Conservation (phyloP, 2,888 invertebrate species). For the Eristalinus aeneus region DNA sequence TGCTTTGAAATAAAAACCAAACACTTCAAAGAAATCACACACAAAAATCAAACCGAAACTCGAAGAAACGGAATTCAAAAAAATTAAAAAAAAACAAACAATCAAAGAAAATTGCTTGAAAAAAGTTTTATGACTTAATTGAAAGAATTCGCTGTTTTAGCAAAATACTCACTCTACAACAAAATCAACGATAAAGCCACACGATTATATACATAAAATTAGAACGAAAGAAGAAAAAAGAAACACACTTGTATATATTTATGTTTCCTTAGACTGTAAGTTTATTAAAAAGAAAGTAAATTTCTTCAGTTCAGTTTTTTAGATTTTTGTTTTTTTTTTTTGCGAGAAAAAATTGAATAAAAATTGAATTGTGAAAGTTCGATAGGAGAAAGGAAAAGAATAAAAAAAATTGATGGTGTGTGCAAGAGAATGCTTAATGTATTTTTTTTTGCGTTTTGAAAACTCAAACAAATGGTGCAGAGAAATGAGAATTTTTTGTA, state of each 20-base stretch:
- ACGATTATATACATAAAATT: slow-evolving; percentile 72
- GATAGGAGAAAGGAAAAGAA: neutral
- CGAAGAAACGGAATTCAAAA: slow-evolving; percentile 11
- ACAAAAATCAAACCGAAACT: slow-evolving; percentile 35
- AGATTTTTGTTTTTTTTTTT: neutral
- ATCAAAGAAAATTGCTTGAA: slow-evolving; percentile 18
- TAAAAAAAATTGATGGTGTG: neutral
- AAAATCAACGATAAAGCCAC: slow-evolving; percentile 78
- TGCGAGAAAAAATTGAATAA: slow-evolving; percentile 19
- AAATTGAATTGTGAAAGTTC: slow-evolving; percentile 2
- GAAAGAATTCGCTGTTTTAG: slow-evolving; percentile 41
- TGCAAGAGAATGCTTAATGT: neutral
- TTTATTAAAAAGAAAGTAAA: slow-evolving; percentile 42
- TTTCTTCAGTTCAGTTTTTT: slow-evolving; percentile 13
- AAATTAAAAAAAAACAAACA: slow-evolving; percentile 31
- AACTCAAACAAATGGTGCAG: neutral
- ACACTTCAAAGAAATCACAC: slow-evolving; percentile 5
- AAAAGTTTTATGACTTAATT: slow-evolving; percentile 36
- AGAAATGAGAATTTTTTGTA: slow-evolving; percentile 36
- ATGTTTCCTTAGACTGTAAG: slow-evolving; percentile 65
- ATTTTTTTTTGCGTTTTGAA: neutral
- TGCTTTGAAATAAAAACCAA: slow-evolving; percentile 50
- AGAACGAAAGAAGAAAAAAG: slow-evolving; percentile 69
- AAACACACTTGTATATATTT: slow-evolving; percentile 71
- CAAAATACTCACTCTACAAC: slow-evolving; percentile 74